These are phyloP conservation scores for Pardalotus punctatus DNA, from an alignment of 2,113 vertebrate species.

Conservation along the genomic window DNA sequence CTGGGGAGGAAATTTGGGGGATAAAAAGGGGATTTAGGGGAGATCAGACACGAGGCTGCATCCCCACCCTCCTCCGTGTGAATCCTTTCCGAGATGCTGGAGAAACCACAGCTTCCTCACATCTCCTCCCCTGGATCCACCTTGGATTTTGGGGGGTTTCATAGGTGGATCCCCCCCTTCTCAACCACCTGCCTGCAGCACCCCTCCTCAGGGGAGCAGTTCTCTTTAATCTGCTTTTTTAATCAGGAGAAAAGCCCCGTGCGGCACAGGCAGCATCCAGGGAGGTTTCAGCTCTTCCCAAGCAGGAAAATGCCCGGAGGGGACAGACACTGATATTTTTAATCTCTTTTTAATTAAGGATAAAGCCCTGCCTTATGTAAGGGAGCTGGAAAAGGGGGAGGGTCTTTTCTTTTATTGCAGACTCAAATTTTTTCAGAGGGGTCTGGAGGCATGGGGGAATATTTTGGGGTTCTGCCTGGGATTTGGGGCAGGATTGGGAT, in stretches of 20 bases:
- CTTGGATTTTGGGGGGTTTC: neutral
- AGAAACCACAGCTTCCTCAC: neutral
- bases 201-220: neutral
- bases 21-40: accelerated
- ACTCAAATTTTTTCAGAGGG: neutral
- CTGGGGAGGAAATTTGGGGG: neutral
- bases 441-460: neutral
- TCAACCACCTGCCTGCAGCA: neutral
- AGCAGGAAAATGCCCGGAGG: conserved; percentile 29
- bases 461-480: neutral
- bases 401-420: neutral
- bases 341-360: conserved; percentile 81
- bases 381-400: neutral
- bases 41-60: accelerated
- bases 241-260: conserved; percentile 17
- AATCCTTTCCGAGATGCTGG: neutral
- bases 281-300: conserved; percentile 43
- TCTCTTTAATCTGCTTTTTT: conserved; percentile 32
- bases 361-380: conserved; percentile 63
- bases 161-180: accelerated
- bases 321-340: conserved; percentile 64
- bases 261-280: neutral
- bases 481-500: neutral
- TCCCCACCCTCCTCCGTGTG: accelerated
- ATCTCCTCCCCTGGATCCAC: neutral